Percentiles rank a stretch among this genome's conserved stretches.
Conservation (phyloP, 2,113 vertebrate genomes). For the Indri indri region DNA sequence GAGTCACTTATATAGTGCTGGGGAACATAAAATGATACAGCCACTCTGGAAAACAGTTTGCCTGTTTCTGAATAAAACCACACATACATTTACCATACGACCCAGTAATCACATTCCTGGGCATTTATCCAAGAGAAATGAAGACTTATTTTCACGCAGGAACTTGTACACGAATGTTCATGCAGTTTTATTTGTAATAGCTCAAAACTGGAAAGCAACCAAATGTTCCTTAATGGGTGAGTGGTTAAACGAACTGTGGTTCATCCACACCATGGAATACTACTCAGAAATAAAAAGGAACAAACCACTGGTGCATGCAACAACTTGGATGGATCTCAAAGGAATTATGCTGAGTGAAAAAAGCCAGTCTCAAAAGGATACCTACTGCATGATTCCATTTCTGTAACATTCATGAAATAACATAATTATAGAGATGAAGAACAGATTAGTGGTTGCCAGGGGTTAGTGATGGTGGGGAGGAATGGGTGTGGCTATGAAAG, state of each 20-base stretch:
- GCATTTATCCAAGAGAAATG: slow-evolving; percentile 49
- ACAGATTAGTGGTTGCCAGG: slow-evolving; percentile 22
- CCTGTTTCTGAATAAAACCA: neutral
- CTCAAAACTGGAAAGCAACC: slow-evolving; percentile 48
- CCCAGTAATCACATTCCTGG: neutral
- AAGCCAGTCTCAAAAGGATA: neutral
- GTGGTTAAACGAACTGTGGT: neutral
- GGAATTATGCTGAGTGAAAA: neutral
- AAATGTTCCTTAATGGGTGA: neutral
- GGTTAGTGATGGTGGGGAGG: neutral
- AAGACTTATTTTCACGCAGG: slow-evolving; percentile 52
- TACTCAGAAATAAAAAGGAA: slow-evolving; percentile 3
- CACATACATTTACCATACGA: neutral
- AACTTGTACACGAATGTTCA: slow-evolving; percentile 53
- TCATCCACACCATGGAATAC: neutral
- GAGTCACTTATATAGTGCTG: neutral
- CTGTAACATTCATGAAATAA: slow-evolving; percentile 15
- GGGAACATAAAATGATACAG: neutral
- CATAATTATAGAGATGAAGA: slow-evolving; percentile 43
- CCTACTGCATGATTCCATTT: neutral
- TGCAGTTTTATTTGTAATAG: slow-evolving; percentile 45
- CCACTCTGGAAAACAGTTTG: neutral
- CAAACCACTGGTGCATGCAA: neutral
- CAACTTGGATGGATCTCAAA: neutral
- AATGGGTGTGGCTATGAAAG: neutral